A percentile compares a stretch with the other conserved stretches of the same genome.
Evolutionary conservation across 2,888 invertebrate species (phyloP).

Genomic region (Scaptomyza polygonia): DNA sequence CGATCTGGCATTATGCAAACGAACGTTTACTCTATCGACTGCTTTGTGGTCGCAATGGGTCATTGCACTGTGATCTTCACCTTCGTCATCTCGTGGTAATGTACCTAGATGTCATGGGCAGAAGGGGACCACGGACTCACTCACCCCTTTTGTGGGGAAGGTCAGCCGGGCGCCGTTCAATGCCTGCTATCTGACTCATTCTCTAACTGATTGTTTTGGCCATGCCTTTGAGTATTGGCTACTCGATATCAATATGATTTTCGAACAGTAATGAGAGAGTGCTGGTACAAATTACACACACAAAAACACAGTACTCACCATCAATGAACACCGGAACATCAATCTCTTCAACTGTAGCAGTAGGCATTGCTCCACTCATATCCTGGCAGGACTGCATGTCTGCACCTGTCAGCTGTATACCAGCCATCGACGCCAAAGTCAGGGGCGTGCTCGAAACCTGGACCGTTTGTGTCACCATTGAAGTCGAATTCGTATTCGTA

Average conservation of each 20-base stretch:
- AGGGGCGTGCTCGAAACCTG: slow-evolving; percentile 69
- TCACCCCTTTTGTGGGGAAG: background rate
- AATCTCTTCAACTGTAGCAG: slow-evolving; percentile 84
- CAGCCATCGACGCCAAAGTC: slow-evolving; percentile 81
- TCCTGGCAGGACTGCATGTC: slow-evolving; percentile 77
- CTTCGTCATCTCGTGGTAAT: slow-evolving; percentile 59
- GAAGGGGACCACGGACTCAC: slow-evolving; percentile 24
- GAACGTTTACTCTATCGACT: slow-evolving; percentile 38
- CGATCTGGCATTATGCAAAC: slow-evolving; percentile 1
- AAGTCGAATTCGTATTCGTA: background rate
- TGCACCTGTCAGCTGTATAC: slow-evolving; percentile 81
- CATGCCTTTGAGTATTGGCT: slow-evolving; percentile 20
- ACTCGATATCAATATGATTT: slow-evolving; percentile 18
- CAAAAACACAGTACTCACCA: slow-evolving; percentile 83
- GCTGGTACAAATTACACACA: slow-evolving; percentile 72
- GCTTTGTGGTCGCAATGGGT: slow-evolving; percentile 71
- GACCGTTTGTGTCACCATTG: slow-evolving; percentile 66
- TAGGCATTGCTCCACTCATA: slow-evolving; percentile 84
- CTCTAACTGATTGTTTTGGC: slow-evolving; percentile 69
- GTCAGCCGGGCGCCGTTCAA: slow-evolving; percentile 21
- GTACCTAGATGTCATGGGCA: slow-evolving; percentile 77
- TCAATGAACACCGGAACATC: slow-evolving; percentile 84
- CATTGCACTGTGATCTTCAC: slow-evolving; percentile 82
- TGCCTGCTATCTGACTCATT: slow-evolving; percentile 75
- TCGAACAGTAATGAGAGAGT: slow-evolving; percentile 76